These are phyloP conservation scores for Cephus sareptanus DNA, from an alignment of 2,888 invertebrate genomes.

Conservation along the genomic window DNA sequence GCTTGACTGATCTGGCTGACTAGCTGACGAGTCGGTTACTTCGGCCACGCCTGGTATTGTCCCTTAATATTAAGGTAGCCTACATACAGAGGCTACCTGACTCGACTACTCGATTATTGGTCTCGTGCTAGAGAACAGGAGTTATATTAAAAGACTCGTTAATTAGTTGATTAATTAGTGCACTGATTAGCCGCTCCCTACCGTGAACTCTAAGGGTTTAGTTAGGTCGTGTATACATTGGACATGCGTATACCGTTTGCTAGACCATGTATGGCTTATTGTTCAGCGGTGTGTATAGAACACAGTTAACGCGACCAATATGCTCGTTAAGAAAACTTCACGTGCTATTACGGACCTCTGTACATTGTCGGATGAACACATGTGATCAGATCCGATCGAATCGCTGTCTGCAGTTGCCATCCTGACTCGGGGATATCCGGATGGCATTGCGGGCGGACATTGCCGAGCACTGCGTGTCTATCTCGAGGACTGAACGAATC, in stretches of 20 bases:
- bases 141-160: slow-evolving; percentile 1
- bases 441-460: neutral
- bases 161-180: slow-evolving; percentile 22
- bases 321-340: neutral
- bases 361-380: neutral
- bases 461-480: neutral
- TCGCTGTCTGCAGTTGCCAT: neutral
- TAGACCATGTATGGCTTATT: neutral
- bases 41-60: slow-evolving; percentile 10
- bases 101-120: neutral
- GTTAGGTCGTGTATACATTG: neutral
- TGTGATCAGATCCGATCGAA: neutral
- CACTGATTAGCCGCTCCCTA: slow-evolving; percentile 3
- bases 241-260: neutral
- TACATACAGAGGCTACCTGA: slow-evolving; percentile 2
- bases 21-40: neutral
- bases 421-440: neutral
- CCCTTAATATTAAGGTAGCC: slow-evolving; percentile 4
- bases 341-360: neutral
- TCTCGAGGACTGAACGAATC: neutral
- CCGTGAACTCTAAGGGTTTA: neutral
- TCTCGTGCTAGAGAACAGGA: neutral
- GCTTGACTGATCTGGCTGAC: neutral
- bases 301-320: neutral
- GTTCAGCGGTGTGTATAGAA: neutral